Evolutionary conservation across 2,888 invertebrate genomes (phyloP).

Genomic region (Disparrhopalites patrizii): DNA sequence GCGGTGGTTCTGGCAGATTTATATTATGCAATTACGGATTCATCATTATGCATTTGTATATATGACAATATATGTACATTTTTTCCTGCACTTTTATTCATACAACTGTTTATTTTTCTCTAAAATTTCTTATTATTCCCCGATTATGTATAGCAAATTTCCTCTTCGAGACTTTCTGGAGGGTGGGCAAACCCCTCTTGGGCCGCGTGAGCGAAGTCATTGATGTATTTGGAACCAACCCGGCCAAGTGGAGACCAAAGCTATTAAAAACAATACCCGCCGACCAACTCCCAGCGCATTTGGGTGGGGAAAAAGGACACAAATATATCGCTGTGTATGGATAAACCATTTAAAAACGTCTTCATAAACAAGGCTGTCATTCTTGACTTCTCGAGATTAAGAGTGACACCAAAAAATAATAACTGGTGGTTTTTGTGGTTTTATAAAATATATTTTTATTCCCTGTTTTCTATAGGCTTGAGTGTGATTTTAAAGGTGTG

Average conservation of each 20-base stretch:
- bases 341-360: too few relatives aligned
- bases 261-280: neutral
- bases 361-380: too few relatives aligned
- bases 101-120: neutral
- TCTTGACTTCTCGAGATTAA: too few relatives aligned
- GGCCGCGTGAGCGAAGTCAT: neutral
- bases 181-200: neutral
- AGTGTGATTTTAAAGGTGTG: too few relatives aligned
- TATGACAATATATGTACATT: too few relatives aligned
- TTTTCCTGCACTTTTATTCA: too few relatives aligned
- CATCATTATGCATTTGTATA: neutral
- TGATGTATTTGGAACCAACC: neutral
- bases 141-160: neutral
- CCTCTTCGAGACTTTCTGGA: neutral
- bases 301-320: neutral
- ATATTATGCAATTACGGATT: neutral
- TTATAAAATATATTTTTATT: too few relatives aligned
- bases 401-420: too few relatives aligned
- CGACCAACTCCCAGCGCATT: neutral
- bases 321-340: neutral
- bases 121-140: neutral
- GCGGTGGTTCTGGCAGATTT: too few relatives aligned
- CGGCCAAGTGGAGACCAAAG: neutral
- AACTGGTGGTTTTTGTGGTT: too few relatives aligned
- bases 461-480: too few relatives aligned